Conservation (phyloP, 2,797 vertebrate species). For the Selene dorsalis region DNA sequence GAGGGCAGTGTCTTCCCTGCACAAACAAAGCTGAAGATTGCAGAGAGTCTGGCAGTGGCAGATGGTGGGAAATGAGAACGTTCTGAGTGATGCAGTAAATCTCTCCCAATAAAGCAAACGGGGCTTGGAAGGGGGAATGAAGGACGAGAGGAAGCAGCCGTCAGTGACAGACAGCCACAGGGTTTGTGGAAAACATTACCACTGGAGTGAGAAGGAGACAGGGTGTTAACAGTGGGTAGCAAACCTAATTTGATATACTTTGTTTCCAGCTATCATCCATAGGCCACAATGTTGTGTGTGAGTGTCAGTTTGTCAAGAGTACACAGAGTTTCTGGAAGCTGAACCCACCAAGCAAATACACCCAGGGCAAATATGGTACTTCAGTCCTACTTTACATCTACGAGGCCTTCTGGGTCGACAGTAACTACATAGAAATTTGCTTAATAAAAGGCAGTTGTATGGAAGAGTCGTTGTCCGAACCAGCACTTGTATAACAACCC, state of each 20-base stretch:
- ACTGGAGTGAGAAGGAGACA: neutral
- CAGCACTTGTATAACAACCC: neutral
- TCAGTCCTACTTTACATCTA: neutral
- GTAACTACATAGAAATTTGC: neutral
- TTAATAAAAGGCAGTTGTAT: neutral
- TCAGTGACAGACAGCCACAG: constrained; percentile 11
- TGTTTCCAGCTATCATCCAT: neutral
- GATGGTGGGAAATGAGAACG: constrained; percentile 51
- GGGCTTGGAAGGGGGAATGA: constrained; percentile 23
- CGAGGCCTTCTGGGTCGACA: neutral
- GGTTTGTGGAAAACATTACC: neutral
- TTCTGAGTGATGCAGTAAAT: constrained; percentile 39
- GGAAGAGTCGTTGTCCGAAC: neutral
- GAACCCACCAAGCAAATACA: neutral
- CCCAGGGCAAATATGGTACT: neutral
- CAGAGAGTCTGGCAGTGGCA: constrained; percentile 41
- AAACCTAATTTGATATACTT: neutral
- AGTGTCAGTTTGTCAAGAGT: constrained; percentile 5
- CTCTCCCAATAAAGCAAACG: constrained; percentile 18
- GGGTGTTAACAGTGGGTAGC: constrained; percentile 1
- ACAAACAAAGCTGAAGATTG: constrained; percentile 24
- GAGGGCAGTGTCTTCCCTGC: neutral
- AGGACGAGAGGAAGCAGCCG: constrained; percentile 17
- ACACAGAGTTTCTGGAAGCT: neutral
- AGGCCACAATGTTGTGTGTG: neutral